A percentile compares a stretch with the other conserved stretches of the same genome.
Conservation (phyloP, 2,888 invertebrate species). For the Polietes domitor region DNA sequence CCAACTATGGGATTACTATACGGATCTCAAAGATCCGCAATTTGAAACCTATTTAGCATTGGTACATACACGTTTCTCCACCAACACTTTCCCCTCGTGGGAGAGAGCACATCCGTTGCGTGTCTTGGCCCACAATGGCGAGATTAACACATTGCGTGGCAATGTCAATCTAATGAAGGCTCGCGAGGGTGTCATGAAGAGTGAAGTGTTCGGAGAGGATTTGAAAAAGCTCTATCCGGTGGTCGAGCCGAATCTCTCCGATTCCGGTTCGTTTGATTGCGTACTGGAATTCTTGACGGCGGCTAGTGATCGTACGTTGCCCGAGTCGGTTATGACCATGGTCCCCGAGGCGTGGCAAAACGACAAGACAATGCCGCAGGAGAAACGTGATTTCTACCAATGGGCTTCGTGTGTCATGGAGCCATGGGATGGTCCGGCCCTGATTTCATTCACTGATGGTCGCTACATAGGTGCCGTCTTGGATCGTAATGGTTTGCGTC, state of each 20-base stretch:
- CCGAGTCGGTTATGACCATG: constrained; percentile 99
- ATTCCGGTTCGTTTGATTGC: constrained; percentile 98
- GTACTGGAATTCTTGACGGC: constrained; percentile 97
- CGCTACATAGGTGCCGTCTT: constrained; percentile 94
- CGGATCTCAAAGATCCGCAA: constrained; percentile 86
- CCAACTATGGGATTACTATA: constrained; percentile 91
- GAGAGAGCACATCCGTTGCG: constrained; percentile 98
- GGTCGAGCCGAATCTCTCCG: constrained; percentile 98
- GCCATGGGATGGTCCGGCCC: constrained; percentile 99
- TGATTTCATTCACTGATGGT: constrained; percentile 98
- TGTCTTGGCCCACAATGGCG: constrained; percentile 97
- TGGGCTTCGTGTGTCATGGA: constrained; percentile 99
- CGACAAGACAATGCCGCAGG: constrained; percentile 93
- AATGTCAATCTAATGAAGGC: constrained; percentile 99
- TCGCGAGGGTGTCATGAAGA: constrained; percentile 98
- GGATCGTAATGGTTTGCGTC: constrained; percentile 96
- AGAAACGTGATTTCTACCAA: constrained; percentile 97
- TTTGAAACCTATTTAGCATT: constrained; percentile 97
- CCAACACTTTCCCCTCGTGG: constrained; percentile 99
- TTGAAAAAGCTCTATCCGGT: constrained; percentile 96
- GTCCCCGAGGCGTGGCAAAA: constrained; percentile 99
- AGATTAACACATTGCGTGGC: constrained; percentile 99
- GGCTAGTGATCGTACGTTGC: constrained; percentile 94
- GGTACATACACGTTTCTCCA: constrained; percentile 99
- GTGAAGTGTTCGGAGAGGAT: constrained; percentile 87